Base-by-base conservation (phyloP, 2,113 vertebrate genomes). In the Corythornis vintsioides region DNA sequence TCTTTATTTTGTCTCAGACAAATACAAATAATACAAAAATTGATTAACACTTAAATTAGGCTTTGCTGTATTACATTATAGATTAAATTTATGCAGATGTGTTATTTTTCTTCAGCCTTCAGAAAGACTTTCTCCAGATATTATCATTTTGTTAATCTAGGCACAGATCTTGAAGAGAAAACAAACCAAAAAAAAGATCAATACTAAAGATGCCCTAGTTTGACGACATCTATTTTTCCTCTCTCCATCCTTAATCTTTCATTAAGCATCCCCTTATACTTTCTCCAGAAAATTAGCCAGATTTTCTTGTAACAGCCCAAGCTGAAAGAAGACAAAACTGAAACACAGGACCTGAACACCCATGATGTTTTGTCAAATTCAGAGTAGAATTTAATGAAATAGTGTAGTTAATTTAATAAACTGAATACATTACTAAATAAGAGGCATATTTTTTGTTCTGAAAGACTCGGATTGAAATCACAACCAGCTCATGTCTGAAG, bases 1-100 rank as follows among this genome's bases (percentile, higher is more conserved):
- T 97, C 55, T 95, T 96, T 95, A 94, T 94, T 97, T 96, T 96
- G 89, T 94, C 92, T 94, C 78, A 83, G 73, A 90, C 56, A 76
- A 93, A 89, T 96, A 81, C 81, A 96, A 97, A 96, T 90, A 97
- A 76, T 86, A 92, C 82, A 96, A 91, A 95, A 83, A 60, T 91
- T 86, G 69, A 97, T 97, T 96, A 97, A 93, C 92, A 87, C 55
- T 38, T 86, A 93, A 96, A 94, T 95, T 96, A 94, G 86, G 78
- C 61, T 93, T 80, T 81, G 87, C 72, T 88, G 48, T 77, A 90
- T 92, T 92, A 70, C 57, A 61, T 75, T 84, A 59, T 50, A 76
- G 56, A 80, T 87, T 10, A 71, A 83, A 83, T 96, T 94, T 86
- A 95, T 91, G 86, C 53, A 96, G 59, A 96, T 96, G 40, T 89